phyloP scores from a whole-genome alignment of 2,888 invertebrate genomes.

The Stramonita haemastoma region DNA sequence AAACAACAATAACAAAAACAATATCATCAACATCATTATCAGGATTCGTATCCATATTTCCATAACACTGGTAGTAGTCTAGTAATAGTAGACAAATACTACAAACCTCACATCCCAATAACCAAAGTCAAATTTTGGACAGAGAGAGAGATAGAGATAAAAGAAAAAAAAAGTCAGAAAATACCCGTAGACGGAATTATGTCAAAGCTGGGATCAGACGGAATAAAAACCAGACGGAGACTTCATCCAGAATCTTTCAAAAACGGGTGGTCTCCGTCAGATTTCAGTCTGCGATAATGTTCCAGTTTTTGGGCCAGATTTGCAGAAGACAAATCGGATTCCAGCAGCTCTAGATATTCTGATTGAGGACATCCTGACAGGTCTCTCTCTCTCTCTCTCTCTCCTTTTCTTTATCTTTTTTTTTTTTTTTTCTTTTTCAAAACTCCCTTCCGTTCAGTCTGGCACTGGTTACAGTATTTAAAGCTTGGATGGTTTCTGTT shows the following conservation, averaged over 20 bases:
- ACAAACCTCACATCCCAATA: too few species aligned
- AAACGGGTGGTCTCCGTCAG: not conserved
- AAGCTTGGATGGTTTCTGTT: too few species aligned
- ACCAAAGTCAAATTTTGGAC: too few species aligned
- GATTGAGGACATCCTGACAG: not conserved
- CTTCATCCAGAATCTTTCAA: not conserved
- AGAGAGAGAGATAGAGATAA: too few species aligned
- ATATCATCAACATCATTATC: too few species aligned
- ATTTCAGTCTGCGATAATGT: not conserved
- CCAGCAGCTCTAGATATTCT: not conserved
- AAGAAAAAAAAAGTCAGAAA: not conserved
- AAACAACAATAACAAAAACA: too few species aligned
- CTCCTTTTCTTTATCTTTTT: not conserved
- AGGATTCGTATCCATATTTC: too few species aligned
- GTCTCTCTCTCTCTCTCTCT: not conserved
- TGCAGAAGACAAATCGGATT: not conserved
- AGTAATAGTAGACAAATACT: too few species aligned
- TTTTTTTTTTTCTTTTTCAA: not conserved
- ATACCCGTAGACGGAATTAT: not conserved
- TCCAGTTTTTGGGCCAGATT: not conserved
- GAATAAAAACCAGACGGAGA: conserved; percentile 5
- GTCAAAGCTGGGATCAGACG: conserved; percentile 19
- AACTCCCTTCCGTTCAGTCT: too few species aligned
- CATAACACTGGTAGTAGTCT: too few species aligned
- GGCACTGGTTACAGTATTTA: too few species aligned